Evolutionary conservation across 2,888 invertebrate species (phyloP).

Genomic region (Apodemia mormo): DNA sequence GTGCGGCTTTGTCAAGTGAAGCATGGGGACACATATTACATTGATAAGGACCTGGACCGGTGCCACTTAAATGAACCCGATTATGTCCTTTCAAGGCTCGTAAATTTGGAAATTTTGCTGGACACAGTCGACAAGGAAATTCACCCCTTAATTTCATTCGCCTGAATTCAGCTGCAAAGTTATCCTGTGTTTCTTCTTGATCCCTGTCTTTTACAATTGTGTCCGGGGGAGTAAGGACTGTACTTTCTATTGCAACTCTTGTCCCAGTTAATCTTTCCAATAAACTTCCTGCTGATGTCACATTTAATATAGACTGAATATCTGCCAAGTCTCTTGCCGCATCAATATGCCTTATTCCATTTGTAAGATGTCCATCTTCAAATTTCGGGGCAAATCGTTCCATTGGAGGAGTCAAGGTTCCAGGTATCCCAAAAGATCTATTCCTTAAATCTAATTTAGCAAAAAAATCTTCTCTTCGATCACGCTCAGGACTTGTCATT

Average conservation of each 20-base stretch:
- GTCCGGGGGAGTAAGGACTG: conserved; percentile 71
- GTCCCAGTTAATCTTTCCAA: conserved; percentile 83
- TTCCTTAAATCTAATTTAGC: conserved; percentile 90
- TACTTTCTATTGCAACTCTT: conserved; percentile 65
- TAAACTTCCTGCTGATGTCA: conserved; percentile 86
- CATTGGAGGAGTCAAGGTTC: conserved; percentile 70
- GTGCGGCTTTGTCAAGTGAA: conserved; percentile 93
- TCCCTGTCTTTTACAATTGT: conserved; percentile 67
- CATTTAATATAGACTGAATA: conserved; percentile 91
- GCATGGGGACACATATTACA: conserved; percentile 97
- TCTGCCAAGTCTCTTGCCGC: conserved; percentile 90
- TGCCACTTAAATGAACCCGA: conserved; percentile 90
- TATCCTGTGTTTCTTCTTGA: conserved; percentile 89
- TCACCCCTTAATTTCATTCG: conserved; percentile 94
- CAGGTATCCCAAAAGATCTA: conserved; percentile 81
- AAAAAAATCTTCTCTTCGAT: conserved; percentile 89
- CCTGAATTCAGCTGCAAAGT: conserved; percentile 92
- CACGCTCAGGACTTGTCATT: conserved; percentile 78
- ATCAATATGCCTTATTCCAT: conserved; percentile 75
- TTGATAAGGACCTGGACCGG: conserved; percentile 90
- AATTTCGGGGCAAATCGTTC: conserved; percentile 68
- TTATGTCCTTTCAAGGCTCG: conserved; percentile 95
- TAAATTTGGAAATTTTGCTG: conserved; percentile 92
- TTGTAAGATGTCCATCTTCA: conserved; percentile 63
- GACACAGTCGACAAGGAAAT: conserved; percentile 95